Percentiles rank a stretch among this genome's conserved stretches.
These are phyloP conservation scores for Mesitornis unicolor DNA, from an alignment of 2,113 vertebrate species.

Conservation along the genomic window DNA sequence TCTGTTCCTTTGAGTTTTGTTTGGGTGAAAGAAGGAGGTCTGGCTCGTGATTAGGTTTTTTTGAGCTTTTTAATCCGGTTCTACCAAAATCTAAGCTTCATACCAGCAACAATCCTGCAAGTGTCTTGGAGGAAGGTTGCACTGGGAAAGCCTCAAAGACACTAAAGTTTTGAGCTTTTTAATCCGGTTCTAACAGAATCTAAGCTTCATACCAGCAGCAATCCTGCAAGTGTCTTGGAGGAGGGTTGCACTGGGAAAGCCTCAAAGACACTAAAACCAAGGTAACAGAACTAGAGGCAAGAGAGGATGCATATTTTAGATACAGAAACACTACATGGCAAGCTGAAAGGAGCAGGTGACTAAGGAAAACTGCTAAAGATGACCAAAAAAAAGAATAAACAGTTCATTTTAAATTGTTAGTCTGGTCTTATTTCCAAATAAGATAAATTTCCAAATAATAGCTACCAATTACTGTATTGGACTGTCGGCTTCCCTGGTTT, in stretches of 20 bases:
- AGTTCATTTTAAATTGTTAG: neutral
- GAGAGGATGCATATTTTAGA: neutral
- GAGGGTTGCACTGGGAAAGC: neutral
- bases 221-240: neutral
- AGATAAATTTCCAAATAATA: too few species aligned
- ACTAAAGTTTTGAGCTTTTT: neutral
- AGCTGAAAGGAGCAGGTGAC: neutral
- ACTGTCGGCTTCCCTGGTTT: neutral
- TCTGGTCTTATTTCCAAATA: neutral
- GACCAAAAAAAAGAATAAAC: neutral
- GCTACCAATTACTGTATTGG: neutral
- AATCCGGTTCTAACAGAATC: neutral
- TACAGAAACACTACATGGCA: neutral
- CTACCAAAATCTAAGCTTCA: neutral
- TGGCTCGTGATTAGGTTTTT: neutral
- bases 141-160: neutral
- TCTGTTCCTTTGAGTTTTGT: neutral
- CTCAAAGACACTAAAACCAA: neutral
- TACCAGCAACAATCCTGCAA: neutral
- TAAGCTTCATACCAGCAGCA: neutral
- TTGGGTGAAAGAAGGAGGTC: neutral
- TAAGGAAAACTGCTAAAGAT: neutral
- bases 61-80: neutral
- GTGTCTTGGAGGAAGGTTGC: neutral
- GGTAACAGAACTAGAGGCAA: neutral